Base-by-base conservation (phyloP, 1,140 invertebrate species). In the Diabrotica virgifera region DNA sequence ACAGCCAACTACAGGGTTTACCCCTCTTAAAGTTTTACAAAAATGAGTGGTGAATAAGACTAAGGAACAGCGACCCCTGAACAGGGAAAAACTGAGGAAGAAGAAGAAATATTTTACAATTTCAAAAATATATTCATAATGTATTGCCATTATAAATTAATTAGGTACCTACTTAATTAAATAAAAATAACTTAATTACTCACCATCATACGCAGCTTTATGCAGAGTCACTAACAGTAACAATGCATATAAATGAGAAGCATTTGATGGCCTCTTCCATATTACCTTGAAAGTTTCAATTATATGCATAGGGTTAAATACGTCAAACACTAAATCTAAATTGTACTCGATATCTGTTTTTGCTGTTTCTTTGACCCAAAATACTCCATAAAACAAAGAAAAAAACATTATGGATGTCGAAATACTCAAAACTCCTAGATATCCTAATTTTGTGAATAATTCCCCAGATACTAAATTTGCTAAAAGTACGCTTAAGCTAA, bases 221-320 rank as follows among this genome's bases (percentile, higher is more conserved):
- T 72, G 66, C 40, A 77, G 67, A 56, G 76, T 74, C 8, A 68
- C 66, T 36, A 70, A 68, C 13, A 38, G 73, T 66, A 24, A 78
- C 57, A 5, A 74, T 40, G n/a, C 72, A 59, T 62, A 78, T 66
- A 37, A 64, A 59, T 8, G 69, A 13, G n/a, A 66, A 55, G 58
- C 74, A 70, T 60, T 70, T 70, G n/a, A 67, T 68, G 5, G 24
- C 8, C 5, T 72, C 55, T 73, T 73, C 9, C 71, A 54, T 2
- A 78, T 40, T 6, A 78, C 52, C 13, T 66, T 70, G 40, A 79
- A 72, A 3, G 76, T 76, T 36, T 78, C 76, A 2, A 76, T 53
- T 7, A 74, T 71, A 63, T 77, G 72, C 36, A 65, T 70, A 6
- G 73, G 73, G 72, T 77, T 62, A 62, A 78, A 77, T 6, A 78